A percentile compares a stretch with the other conserved stretches of the same genome.
These are phyloP conservation scores for Elanoides forficatus DNA, from an alignment of 2,113 vertebrate species.

Conservation along the genomic window DNA sequence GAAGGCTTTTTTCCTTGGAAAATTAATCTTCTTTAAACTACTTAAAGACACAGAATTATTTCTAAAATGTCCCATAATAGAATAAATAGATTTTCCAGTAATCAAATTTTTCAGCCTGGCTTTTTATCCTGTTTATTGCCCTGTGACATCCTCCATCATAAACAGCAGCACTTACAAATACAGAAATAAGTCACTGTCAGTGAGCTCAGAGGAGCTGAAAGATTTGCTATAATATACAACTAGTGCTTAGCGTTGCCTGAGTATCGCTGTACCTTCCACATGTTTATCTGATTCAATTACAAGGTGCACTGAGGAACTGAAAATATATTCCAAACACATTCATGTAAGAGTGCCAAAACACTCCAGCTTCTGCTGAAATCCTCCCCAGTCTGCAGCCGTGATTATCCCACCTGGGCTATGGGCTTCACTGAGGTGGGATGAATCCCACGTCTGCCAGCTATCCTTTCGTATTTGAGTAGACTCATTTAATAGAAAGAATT, in stretches of 20 bases:
- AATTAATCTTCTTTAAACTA: neutral
- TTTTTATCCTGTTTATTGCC: neutral
- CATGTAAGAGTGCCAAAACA: rapidly evolving
- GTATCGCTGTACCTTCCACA: neutral
- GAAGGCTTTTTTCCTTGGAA: neutral
- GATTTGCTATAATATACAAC: neutral
- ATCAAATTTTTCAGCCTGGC: neutral
- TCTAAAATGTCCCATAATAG: neutral
- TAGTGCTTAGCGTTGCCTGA: rapidly evolving
- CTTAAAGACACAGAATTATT: neutral
- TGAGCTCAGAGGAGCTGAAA: neutral
- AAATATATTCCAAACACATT: neutral
- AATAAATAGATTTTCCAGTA: neutral
- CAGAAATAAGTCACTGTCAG: conserved; percentile 17
- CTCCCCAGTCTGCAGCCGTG: neutral
- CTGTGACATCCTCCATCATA: neutral
- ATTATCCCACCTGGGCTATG: neutral
- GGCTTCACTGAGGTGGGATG: neutral
- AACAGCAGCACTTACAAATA: neutral
- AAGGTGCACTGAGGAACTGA: neutral
- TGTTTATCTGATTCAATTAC: conserved; percentile 3
- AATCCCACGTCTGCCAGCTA: neutral
- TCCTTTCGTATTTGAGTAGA: neutral
- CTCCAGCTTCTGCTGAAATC: neutral
- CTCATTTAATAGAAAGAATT: no score